phyloP scores from a whole-genome alignment of 1,140 invertebrate genomes.

The Sitobion miscanthi region DNA sequence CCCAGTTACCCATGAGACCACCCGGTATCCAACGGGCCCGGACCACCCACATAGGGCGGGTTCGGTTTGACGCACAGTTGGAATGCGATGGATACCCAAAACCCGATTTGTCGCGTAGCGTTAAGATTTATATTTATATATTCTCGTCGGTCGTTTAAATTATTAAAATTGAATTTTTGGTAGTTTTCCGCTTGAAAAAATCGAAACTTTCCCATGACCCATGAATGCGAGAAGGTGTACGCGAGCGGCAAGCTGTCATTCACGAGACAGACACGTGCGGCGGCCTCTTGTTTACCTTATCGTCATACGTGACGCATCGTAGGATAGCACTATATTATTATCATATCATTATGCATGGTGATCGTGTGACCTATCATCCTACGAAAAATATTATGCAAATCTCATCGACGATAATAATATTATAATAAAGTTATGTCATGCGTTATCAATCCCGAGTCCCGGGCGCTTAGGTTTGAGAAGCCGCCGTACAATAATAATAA shows the following conservation, averaged over 20 bases:
- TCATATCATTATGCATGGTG: too few species aligned
- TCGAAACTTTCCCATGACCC: not conserved
- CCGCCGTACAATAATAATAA: not conserved
- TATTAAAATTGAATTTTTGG: not conserved
- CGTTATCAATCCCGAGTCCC: not conserved
- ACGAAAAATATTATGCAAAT: not conserved
- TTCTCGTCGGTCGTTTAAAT: too few species aligned
- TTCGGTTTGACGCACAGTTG: too few species aligned
- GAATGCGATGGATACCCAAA: too few species aligned
- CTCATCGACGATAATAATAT: not conserved
- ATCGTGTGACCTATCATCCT: not conserved
- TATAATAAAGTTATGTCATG: not conserved
- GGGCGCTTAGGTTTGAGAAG: too few species aligned
- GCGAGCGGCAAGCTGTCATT: not conserved
- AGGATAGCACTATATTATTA: not conserved
- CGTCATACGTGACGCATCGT: too few species aligned
- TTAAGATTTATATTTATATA: too few species aligned
- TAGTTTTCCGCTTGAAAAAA: not conserved
- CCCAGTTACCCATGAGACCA: too few species aligned
- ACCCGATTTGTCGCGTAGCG: too few species aligned
- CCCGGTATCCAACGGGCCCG: too few species aligned
- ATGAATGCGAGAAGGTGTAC: not conserved
- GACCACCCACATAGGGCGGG: too few species aligned
- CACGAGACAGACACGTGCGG: not conserved
- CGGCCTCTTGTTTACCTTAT: not conserved